A percentile compares a stretch with the other conserved stretches of the same genome.
Evolutionary conservation across 2,113 vertebrate species (phyloP).

Genomic region (Parus major): DNA sequence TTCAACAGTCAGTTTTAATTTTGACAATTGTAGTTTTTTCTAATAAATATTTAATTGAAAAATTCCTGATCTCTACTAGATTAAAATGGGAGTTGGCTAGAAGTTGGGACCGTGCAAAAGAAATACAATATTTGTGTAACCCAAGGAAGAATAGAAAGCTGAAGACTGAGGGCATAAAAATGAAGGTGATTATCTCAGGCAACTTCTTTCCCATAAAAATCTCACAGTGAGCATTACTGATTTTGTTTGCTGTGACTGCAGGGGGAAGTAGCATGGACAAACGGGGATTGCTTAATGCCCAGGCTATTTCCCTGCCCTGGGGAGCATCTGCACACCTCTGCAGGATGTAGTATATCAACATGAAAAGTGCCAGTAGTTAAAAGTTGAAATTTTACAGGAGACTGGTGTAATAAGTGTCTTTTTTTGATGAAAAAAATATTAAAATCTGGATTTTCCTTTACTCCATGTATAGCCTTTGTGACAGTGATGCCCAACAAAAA

Average conservation of each 20-base stretch:
- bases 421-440: neutral
- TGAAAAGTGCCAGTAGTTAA: neutral
- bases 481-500: neutral
- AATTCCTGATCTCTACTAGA: neutral
- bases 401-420: neutral
- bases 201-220: neutral
- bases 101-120: neutral
- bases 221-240: neutral
- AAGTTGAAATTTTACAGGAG: neutral
- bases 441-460: neutral
- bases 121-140: neutral
- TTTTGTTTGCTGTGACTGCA: neutral
- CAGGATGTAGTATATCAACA: neutral
- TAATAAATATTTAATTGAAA: slow-evolving; percentile 7
- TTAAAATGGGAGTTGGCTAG: neutral
- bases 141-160: neutral
- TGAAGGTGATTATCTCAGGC: neutral
- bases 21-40: neutral
- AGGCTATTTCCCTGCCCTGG: neutral
- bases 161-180: neutral
- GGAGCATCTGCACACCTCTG: neutral
- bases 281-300: neutral
- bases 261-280: neutral
- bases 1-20: neutral
- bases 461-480: neutral